A percentile compares a stretch with the other conserved stretches of the same genome.
These are phyloP conservation scores for Exephanes ischioxanthus DNA, from an alignment of 2,888 invertebrate genomes.

Conservation along the genomic window DNA sequence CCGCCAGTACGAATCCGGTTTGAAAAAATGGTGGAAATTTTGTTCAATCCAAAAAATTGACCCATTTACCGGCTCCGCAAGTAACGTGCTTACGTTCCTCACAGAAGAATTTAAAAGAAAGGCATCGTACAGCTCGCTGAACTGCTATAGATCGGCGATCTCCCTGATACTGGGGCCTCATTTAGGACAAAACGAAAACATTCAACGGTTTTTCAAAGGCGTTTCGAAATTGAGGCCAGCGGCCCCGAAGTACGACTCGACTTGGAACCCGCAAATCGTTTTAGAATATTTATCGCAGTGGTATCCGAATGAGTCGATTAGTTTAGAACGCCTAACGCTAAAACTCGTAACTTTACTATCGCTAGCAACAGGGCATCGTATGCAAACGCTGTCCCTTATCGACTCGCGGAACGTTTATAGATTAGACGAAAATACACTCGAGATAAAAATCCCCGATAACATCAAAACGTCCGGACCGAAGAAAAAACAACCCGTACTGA, in stretches of 20 bases:
- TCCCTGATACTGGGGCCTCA: neutral
- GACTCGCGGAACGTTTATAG: neutral
- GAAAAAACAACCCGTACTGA: neutral
- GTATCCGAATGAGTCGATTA: neutral
- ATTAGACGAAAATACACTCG: neutral
- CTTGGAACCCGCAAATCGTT: neutral
- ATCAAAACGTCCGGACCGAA: neutral
- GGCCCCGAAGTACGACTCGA: neutral
- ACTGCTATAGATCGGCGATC: neutral
- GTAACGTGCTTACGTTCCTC: neutral
- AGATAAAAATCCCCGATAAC: neutral
- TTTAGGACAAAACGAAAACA: neutral
- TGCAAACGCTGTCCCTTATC: slow-evolving; percentile 41
- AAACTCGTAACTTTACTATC: slow-evolving; percentile 38
- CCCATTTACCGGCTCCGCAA: slow-evolving; percentile 5
- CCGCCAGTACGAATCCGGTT: slow-evolving; percentile 32
- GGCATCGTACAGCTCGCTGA: neutral
- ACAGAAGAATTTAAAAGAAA: neutral
- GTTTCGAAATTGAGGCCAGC: neutral
- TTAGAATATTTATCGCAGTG: neutral
- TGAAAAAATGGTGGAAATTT: slow-evolving; percentile 47
- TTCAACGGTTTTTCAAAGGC: slow-evolving; percentile 2
- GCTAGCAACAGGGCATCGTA: slow-evolving; percentile 32
- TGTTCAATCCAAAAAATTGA: slow-evolving; percentile 2
- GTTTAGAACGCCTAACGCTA: slow-evolving; percentile 10